phyloP scores from a whole-genome alignment of 2,888 invertebrate species.

The Auanema freiburgensis region DNA sequence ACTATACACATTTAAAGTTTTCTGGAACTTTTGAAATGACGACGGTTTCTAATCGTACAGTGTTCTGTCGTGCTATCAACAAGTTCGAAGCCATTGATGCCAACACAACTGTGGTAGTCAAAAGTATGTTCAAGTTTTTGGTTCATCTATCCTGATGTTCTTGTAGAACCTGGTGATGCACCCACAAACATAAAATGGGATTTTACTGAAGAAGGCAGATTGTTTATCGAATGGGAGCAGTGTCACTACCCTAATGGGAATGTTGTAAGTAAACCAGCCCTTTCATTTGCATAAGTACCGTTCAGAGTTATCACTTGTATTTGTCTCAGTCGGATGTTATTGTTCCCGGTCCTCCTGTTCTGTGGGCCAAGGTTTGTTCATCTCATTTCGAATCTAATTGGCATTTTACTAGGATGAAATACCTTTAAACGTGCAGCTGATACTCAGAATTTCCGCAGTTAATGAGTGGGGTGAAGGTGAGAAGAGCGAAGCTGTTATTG shows the following conservation, averaged over 20 bases:
- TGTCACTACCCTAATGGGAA: conserved; percentile 38
- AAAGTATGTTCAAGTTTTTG: conserved; percentile 21
- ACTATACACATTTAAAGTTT: neutral
- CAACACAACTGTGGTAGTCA: conserved; percentile 21
- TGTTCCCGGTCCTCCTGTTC: conserved; percentile 19
- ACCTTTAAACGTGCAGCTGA: conserved; percentile 33
- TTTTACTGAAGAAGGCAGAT: conserved; percentile 32
- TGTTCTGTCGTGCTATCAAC: conserved; percentile 31
- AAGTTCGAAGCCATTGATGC: conserved; percentile 32
- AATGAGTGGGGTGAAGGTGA: conserved; percentile 43
- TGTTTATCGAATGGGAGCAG: conserved; percentile 34
- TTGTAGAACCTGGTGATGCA: conserved; percentile 42
- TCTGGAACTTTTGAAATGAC: conserved; percentile 8
- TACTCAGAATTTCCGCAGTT: conserved; percentile 33
- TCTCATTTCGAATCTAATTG: neutral
- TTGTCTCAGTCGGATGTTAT: conserved; percentile 13
- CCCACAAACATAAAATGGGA: conserved; percentile 35
- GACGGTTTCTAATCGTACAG: conserved; percentile 23
- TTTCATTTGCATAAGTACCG: no score
- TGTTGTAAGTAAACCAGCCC: conserved; percentile 8
- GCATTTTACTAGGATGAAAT: conserved; percentile 22
- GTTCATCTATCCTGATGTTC: neutral
- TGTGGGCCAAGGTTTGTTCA: conserved; percentile 16
- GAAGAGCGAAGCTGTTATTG: conserved; percentile 27
- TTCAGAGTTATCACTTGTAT: conserved; percentile 22